Evolutionary conservation across 2,888 invertebrate genomes (phyloP).

Genomic region (Orthosia incerta): DNA sequence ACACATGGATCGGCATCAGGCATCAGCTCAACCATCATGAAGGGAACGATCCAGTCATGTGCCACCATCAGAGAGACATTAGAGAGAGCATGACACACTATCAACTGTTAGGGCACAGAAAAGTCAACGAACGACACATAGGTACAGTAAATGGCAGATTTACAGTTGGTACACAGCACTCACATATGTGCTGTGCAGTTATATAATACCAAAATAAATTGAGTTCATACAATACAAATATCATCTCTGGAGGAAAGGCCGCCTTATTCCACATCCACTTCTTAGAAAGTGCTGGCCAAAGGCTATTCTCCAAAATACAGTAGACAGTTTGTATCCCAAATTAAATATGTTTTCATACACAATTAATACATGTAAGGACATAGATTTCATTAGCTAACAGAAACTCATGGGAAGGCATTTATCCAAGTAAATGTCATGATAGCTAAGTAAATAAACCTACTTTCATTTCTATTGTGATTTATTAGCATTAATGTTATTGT

Average conservation of each 20-base stretch:
- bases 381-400: not conserved
- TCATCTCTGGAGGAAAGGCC: not conserved
- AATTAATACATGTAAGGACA: not conserved
- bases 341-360: not conserved
- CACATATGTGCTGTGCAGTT: no score
- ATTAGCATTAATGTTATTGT: not conserved
- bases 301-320: not conserved
- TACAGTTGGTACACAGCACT: no score
- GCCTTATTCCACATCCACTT: not conserved
- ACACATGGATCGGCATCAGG: no score
- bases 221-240: no score
- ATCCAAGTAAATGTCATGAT: constrained; percentile 13
- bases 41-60: no score
- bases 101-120: no score
- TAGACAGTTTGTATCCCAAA: not conserved
- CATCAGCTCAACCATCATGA: no score
- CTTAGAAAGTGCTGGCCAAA: not conserved
- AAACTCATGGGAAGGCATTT: constrained; percentile 5
- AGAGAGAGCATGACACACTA: no score
- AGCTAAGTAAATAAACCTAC: not conserved
- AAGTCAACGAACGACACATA: no score
- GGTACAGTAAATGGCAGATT: no score
- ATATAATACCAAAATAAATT: no score
- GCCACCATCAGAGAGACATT: no score
- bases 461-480: constrained; percentile 6